These are phyloP conservation scores for Leptopilina boulardi DNA, from an alignment of 1,140 invertebrate genomes.

Conservation along the genomic window DNA sequence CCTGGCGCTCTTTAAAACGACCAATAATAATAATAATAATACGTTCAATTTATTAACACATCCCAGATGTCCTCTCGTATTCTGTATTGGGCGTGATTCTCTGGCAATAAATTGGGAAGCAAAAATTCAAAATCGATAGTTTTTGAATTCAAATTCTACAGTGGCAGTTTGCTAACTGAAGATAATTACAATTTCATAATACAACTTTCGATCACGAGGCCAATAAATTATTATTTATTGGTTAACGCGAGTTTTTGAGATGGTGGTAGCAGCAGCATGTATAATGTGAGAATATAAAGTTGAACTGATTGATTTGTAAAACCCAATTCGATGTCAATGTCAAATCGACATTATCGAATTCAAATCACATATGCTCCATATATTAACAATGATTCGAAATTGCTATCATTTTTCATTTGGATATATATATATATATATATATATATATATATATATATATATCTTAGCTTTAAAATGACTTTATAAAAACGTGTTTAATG, in stretches of 20 bases:
- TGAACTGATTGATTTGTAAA: conserved; percentile 20
- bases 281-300: conserved; percentile 29
- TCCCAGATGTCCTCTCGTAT: conserved; percentile 12
- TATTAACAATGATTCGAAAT: background rate
- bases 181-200: conserved; percentile 3
- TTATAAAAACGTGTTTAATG: too few relatives aligned
- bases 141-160: conserved; percentile 10
- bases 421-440: too few relatives aligned
- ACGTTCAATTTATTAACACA: conserved; percentile 24
- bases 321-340: background rate
- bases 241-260: background rate
- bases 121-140: conserved; percentile 22
- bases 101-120: background rate
- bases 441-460: too few relatives aligned
- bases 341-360: background rate
- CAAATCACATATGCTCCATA: conserved; percentile 1
- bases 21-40: background rate
- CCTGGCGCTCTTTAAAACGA: conserved; percentile 10
- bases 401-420: background rate
- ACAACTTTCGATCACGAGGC: conserved; percentile 1
- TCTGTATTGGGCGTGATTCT: conserved; percentile 12
- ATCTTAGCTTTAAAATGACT: conserved; percentile 9
- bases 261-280: background rate
- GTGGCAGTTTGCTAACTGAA: conserved; percentile 3
- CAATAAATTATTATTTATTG: conserved; percentile 32